phyloP scores from a whole-genome alignment of 2,888 invertebrate species.

The Tridacna gigas region DNA sequence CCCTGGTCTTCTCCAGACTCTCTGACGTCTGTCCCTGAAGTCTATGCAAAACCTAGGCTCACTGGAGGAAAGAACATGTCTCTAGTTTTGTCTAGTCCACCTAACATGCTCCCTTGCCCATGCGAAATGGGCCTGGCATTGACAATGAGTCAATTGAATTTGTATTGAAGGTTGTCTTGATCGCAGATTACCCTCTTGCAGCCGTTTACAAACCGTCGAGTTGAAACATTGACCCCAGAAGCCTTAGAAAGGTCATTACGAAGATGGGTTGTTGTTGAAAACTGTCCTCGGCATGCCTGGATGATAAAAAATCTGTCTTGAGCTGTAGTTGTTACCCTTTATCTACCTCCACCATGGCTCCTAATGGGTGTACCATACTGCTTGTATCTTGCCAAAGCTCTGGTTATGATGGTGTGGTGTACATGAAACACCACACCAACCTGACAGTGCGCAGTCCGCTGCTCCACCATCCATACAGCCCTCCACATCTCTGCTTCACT shows the following conservation, averaged over 20 bases:
- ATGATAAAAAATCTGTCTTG: too few species aligned
- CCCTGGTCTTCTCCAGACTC: constrained; percentile 1
- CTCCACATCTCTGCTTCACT: constrained; percentile 28
- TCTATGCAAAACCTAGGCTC: background rate
- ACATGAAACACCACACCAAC: constrained; percentile 31
- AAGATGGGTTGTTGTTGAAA: too few species aligned
- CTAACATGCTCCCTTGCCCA: background rate
- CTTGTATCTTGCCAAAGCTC: constrained; percentile 31
- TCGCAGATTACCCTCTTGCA: too few species aligned
- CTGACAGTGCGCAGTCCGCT: constrained; percentile 17
- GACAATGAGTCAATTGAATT: too few species aligned
- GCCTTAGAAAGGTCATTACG: too few species aligned
- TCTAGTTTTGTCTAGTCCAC: background rate
- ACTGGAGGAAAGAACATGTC: background rate
- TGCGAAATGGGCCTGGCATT: background rate
- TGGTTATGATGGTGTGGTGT: constrained; percentile 32
- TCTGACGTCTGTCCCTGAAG: background rate
- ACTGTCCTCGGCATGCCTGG: too few species aligned
- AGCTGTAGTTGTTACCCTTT: too few species aligned
- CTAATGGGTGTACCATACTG: constrained; percentile 40
- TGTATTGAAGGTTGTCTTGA: too few species aligned
- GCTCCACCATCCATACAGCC: constrained; percentile 30
- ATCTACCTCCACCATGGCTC: constrained; percentile 31
- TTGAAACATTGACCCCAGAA: too few species aligned
- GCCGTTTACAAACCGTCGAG: too few species aligned